Evolutionary conservation across 2,113 vertebrate species (phyloP), one percentile per base, ranked within the genome.

Genomic region (Amazona vittata): DNA sequence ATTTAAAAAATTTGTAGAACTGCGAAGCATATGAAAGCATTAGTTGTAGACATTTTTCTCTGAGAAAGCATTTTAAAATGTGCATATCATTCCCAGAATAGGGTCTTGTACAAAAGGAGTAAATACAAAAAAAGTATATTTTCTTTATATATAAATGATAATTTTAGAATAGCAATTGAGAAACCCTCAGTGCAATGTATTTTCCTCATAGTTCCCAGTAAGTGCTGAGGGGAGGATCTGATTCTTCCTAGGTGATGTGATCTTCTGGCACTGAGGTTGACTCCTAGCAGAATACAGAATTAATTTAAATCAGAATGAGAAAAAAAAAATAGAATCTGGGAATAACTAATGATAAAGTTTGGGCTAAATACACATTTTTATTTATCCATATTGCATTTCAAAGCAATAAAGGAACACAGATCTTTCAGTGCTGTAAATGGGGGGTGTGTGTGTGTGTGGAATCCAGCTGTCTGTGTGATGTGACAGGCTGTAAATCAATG

Each of bases 391-490:
- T 10, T 88, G 75, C n/a, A 50, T 79, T 53, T 92, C 29, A 50
- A 83, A 75, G 26, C 35, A 75, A 60, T 46, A 44, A 59, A 71
- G 39, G 46, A 12, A 39, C 49, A 24, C 4, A 11, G 28, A 35
- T 63, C 13, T 65, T 82, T 49, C 28, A 25, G 9, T 52, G 19
- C n/a, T 49, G 5, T 67, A 75, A 70, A 53, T 35, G 6, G 3
- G 6, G 6, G 5, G 47, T 22, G 47, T 11, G 21, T 47, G 46
- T 22, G 47, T 21, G 47, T 47, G 47, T 47, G 6, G 11, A 44
- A 78, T 57, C 60, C 94, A 94, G 55, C 79, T 92, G 63, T 81
- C 57, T 94, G 47, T 69, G 47, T 69, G 47, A 15, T 24, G 11
- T 28, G 31, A 9, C 55, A 59, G 33, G 7, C 55, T 22, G 33